These are phyloP conservation scores for Drosophila ficusphila DNA, from an alignment of 1,140 invertebrate genomes.

Conservation along the genomic window DNA sequence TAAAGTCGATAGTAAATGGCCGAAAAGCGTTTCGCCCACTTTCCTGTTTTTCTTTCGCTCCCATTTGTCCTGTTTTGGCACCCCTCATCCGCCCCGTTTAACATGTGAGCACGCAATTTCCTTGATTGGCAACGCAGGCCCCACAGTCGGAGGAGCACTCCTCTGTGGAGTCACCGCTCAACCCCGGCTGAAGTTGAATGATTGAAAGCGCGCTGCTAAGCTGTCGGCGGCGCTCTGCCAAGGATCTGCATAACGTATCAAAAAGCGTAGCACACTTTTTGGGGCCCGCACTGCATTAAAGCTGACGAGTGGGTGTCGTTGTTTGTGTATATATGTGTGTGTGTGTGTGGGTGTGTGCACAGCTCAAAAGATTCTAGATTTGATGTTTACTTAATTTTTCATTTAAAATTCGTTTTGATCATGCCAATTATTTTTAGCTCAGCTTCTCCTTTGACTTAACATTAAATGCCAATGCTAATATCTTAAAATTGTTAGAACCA, in stretches of 20 bases:
- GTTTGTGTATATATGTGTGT: too few relatives aligned
- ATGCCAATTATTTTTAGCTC: too few relatives aligned
- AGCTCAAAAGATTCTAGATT: not conserved
- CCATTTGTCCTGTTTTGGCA: conserved; percentile 19
- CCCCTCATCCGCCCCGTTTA: conserved; percentile 42
- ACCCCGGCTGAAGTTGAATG: conserved; percentile 54
- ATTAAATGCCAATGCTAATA: too few relatives aligned
- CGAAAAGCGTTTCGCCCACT: conserved; percentile 56
- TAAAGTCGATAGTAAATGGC: conserved; percentile 80
- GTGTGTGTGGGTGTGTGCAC: too few relatives aligned
- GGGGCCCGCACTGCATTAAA: conserved; percentile 33
- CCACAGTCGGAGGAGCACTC: not conserved
- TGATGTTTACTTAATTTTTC: too few relatives aligned
- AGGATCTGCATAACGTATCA: conserved; percentile 63
- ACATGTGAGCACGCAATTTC: conserved; percentile 79
- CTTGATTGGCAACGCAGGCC: conserved; percentile 65
- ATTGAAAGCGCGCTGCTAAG: conserved; percentile 64
- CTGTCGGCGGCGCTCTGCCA: conserved; percentile 28
- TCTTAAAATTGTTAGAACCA: too few relatives aligned
- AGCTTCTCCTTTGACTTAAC: too few relatives aligned
- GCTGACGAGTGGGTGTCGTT: conserved; percentile 5
- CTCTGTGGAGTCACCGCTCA: too few relatives aligned
- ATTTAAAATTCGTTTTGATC: too few relatives aligned
- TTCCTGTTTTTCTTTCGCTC: conserved; percentile 41
- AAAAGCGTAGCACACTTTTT: conserved; percentile 68